phyloP scores from a whole-genome alignment of 2,888 invertebrate species.

The Malacosoma neustria region DNA sequence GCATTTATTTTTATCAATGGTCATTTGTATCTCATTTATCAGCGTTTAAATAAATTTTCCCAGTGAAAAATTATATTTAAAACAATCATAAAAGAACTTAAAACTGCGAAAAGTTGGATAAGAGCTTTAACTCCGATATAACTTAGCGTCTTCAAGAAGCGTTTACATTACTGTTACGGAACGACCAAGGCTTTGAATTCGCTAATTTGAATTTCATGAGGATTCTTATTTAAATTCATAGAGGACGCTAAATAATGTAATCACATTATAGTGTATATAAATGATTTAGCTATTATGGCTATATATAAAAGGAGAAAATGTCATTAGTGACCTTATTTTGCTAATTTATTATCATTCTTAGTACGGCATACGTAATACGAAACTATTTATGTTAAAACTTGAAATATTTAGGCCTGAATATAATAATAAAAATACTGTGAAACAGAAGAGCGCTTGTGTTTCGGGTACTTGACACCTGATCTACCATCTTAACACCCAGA shows the following conservation, averaged over 20 bases:
- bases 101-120: conserved; percentile 11
- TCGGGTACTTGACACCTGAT: too few species aligned
- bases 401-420: too few species aligned
- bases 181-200: neutral
- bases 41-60: conserved; percentile 14
- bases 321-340: too few species aligned
- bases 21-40: neutral
- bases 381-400: too few species aligned
- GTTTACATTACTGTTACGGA: conserved; percentile 3
- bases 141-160: conserved; percentile 14
- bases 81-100: conserved; percentile 19
- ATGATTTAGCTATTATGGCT: too few species aligned
- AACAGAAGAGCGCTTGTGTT: too few species aligned
- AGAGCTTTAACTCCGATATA: conserved; percentile 22
- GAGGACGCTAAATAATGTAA: neutral
- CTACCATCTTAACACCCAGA: too few species aligned
- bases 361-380: too few species aligned
- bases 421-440: too few species aligned
- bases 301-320: too few species aligned
- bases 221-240: neutral
- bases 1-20: too few species aligned
- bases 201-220: neutral
- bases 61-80: conserved; percentile 21
- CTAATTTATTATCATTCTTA: too few species aligned
- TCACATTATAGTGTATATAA: neutral